phyloP scores from a whole-genome alignment of 2,113 vertebrate genomes.

The Columba livia region DNA sequence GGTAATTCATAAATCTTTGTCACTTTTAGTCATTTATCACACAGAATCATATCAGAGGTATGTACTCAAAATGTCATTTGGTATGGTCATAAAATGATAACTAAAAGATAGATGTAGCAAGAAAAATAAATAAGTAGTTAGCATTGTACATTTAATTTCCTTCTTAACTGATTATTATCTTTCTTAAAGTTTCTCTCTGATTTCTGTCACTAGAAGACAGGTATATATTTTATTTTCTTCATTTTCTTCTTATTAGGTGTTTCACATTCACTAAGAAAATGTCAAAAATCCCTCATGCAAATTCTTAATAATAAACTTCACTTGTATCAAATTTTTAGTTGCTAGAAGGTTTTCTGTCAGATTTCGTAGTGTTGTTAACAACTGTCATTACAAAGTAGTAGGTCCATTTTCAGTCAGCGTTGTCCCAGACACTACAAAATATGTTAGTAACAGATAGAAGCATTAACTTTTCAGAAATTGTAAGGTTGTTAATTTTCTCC shows the following conservation, averaged over 20 bases:
- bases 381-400: background rate
- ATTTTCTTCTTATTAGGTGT: background rate
- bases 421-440: background rate
- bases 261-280: background rate
- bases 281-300: background rate
- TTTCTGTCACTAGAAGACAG: background rate
- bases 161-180: background rate
- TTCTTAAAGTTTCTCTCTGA: background rate
- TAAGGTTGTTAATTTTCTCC: background rate
- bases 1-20: background rate
- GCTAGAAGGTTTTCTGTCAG: background rate
- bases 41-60: background rate
- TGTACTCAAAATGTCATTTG: background rate
- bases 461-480: background rate
- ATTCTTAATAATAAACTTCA: background rate
- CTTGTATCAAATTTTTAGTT: background rate
- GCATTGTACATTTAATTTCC: background rate
- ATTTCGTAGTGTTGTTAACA: background rate
- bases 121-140: background rate
- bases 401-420: background rate
- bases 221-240: background rate
- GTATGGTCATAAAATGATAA: background rate
- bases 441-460: background rate
- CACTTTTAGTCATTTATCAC: background rate
- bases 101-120: background rate